Percentiles rank a stretch among this genome's conserved stretches.
These are phyloP conservation scores for Epizoanthus ramosus DNA, from an alignment of 92 coral and sea anemone genomes.

Conservation along the genomic window DNA sequence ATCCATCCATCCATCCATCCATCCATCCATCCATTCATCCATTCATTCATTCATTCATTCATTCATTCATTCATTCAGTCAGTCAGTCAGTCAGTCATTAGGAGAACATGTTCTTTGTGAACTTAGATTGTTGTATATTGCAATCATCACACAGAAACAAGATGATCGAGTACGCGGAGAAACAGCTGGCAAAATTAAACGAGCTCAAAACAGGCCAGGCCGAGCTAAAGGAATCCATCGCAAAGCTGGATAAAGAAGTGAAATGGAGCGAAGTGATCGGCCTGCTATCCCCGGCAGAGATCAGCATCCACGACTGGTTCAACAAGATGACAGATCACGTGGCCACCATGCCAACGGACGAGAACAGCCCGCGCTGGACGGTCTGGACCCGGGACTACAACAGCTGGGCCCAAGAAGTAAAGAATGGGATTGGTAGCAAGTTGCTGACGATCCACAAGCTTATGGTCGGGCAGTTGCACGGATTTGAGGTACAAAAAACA, in stretches of 20 bases:
- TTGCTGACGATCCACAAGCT: slow-evolving; percentile 18
- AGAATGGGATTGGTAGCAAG: slow-evolving; percentile 5
- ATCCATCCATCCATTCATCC: too few species aligned
- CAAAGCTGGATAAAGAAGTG: slow-evolving; percentile 6
- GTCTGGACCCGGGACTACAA: slow-evolving; percentile 18
- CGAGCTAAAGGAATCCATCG: not conserved
- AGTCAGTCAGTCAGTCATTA: too few species aligned
- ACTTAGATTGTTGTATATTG: too few species aligned
- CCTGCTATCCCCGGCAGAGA: slow-evolving; percentile 14
- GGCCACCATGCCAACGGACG: slow-evolving; percentile 21
- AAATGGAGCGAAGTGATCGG: not conserved
- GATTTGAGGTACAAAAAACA: not conserved
- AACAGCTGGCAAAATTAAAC: not conserved
- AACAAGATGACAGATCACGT: slow-evolving; percentile 29
- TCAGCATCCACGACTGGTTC: slow-evolving; percentile 19
- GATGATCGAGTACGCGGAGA: slow-evolving; percentile 19
- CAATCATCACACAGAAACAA: not conserved
- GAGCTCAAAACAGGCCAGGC: slow-evolving; percentile 1
- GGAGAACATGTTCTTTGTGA: too few species aligned
- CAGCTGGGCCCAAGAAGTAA: slow-evolving; percentile 16
- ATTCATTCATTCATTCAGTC: too few species aligned
- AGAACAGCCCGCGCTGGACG: slow-evolving; percentile 6
- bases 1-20: too few species aligned
- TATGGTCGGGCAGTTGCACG: slow-evolving; percentile 16
- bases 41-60: too few species aligned